Evolutionary conservation across 1,140 invertebrate species (phyloP).

Genomic region (Grapholita molesta): DNA sequence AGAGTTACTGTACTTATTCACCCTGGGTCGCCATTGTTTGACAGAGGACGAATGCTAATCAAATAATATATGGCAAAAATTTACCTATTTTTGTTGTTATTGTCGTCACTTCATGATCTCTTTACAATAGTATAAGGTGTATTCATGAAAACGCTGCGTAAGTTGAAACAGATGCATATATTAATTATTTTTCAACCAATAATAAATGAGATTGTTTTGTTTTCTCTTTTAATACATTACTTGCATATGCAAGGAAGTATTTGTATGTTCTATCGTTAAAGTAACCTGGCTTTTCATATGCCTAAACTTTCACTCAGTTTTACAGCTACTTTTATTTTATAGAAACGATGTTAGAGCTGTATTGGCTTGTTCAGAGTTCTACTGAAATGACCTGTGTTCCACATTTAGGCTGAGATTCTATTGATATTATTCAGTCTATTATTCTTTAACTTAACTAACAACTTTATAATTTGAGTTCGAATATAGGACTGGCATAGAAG

Average conservation of each 20-base stretch:
- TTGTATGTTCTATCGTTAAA: neutral
- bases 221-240: conserved; percentile 6
- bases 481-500: neutral
- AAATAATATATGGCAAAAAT: conserved; percentile 47
- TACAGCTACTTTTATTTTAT: neutral
- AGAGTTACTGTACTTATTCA: conserved; percentile 48
- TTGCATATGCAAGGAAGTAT: neutral
- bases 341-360: neutral
- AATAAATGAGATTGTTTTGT: neutral
- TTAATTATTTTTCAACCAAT: neutral
- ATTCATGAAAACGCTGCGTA: neutral
- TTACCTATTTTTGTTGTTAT: conserved; percentile 62
- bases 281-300: neutral
- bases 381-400: neutral
- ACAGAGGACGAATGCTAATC: conserved; percentile 63
- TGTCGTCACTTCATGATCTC: conserved; percentile 46
- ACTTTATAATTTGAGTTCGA: neutral
- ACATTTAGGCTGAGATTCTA: no score
- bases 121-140: conserved; percentile 11
- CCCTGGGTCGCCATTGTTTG: conserved; percentile 76
- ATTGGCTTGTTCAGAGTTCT: neutral
- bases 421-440: no score
- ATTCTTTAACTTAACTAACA: neutral
- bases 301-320: neutral
- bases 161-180: neutral